These are phyloP conservation scores for Melopsittacus undulatus DNA, from an alignment of 2,797 vertebrate genomes.

Conservation along the genomic window DNA sequence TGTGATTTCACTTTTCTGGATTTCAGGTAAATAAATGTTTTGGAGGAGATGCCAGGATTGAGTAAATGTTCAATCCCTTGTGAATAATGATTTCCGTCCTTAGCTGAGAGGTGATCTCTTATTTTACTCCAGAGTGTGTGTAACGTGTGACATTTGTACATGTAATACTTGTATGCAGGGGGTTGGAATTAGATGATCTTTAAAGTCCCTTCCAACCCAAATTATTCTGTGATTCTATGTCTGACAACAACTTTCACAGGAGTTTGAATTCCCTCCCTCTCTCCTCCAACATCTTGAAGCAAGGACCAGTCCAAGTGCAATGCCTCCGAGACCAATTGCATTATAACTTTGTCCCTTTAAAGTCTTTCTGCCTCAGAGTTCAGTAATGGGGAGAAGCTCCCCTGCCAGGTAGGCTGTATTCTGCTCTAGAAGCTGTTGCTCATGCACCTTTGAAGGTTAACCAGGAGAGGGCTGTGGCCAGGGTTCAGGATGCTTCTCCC, in stretches of 20 bases:
- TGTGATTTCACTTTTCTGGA: background rate
- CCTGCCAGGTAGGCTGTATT: background rate
- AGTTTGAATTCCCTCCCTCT: background rate
- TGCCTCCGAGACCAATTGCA: fast-evolving
- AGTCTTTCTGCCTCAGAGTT: background rate
- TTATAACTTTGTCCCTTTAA: background rate
- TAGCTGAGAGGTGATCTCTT: background rate
- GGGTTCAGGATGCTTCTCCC: background rate
- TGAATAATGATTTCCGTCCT: background rate
- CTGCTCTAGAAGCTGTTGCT: background rate
- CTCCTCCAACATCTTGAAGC: background rate
- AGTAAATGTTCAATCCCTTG: background rate
- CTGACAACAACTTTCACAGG: background rate
- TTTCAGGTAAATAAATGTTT: background rate
- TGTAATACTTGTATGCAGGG: no score
- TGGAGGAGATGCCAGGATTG: background rate
- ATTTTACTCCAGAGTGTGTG: background rate
- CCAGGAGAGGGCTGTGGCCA: background rate
- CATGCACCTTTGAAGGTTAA: fast-evolving
- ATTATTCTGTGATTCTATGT: background rate
- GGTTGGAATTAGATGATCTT: background rate
- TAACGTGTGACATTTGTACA: background rate
- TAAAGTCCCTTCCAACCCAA: background rate
- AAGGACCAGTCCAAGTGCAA: background rate
- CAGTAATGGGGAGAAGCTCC: background rate